These are phyloP conservation scores for Subanguina moxae DNA, from an alignment of 1,140 invertebrate species.

Conservation along the genomic window DNA sequence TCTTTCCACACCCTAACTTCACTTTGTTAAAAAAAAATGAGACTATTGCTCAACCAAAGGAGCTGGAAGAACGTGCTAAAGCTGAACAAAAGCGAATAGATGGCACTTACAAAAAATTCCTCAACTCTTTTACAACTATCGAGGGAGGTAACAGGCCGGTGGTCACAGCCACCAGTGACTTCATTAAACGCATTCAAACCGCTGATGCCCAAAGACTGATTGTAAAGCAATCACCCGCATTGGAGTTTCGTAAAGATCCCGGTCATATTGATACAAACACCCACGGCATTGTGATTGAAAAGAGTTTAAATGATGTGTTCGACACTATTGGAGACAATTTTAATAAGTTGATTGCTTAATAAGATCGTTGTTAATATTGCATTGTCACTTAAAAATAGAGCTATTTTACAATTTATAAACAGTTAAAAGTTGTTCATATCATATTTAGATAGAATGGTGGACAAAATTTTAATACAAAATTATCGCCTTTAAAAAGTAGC, in stretches of 20 bases:
- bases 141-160: not conserved
- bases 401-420: not conserved
- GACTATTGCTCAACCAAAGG: not conserved
- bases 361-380: not conserved
- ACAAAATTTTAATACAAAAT: too few species aligned
- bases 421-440: too few species aligned
- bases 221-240: not conserved
- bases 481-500: too few species aligned
- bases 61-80: not conserved
- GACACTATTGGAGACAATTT: not conserved
- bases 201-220: not conserved
- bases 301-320: not conserved
- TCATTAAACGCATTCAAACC: not conserved
- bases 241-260: not conserved
- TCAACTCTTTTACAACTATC: not conserved
- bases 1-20: constrained; percentile 1
- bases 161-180: not conserved
- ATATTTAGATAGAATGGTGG: too few species aligned
- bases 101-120: not conserved
- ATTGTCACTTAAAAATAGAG: not conserved
- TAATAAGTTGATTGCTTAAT: constrained; percentile 1
- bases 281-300: not conserved
- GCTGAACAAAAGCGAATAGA: not conserved
- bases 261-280: not conserved
- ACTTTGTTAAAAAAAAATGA: not conserved